Evolutionary conservation across 2,113 vertebrate genomes (phyloP).

Genomic region (Gambusia affinis): DNA sequence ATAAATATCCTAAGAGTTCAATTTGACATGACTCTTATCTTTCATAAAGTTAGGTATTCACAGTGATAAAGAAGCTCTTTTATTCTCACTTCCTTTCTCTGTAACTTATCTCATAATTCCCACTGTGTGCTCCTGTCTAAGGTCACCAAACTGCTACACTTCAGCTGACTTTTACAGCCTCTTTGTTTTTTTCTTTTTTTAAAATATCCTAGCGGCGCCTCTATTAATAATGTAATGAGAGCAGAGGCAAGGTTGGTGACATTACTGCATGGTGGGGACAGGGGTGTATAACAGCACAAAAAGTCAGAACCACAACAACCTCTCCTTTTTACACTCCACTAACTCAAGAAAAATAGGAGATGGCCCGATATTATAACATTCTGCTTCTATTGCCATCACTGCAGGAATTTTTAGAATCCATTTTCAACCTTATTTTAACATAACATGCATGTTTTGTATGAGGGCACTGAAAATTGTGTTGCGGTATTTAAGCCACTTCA

Average conservation of each 20-base stretch:
- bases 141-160: neutral
- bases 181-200: neutral
- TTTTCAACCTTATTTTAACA: neutral
- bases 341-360: neutral
- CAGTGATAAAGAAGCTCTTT: neutral
- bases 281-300: neutral
- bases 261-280: neutral
- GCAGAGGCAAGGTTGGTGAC: neutral
- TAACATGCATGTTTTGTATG: neutral
- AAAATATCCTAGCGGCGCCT: neutral
- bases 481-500: neutral
- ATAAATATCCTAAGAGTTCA: neutral
- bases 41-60: too few relatives aligned
- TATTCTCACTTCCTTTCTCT: neutral
- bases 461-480: neutral
- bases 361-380: neutral
- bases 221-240: slow-evolving; percentile 8
- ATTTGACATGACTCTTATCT: neutral
- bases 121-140: neutral
- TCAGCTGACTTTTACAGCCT: neutral
- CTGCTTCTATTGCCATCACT: neutral
- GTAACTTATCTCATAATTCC: neutral
- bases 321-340: neutral
- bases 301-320: neutral
- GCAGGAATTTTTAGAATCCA: too few relatives aligned